A percentile compares a stretch with the other conserved stretches of the same genome.
phyloP scores from a whole-genome alignment of 2,113 vertebrate genomes.

The Balaeniceps rex region DNA sequence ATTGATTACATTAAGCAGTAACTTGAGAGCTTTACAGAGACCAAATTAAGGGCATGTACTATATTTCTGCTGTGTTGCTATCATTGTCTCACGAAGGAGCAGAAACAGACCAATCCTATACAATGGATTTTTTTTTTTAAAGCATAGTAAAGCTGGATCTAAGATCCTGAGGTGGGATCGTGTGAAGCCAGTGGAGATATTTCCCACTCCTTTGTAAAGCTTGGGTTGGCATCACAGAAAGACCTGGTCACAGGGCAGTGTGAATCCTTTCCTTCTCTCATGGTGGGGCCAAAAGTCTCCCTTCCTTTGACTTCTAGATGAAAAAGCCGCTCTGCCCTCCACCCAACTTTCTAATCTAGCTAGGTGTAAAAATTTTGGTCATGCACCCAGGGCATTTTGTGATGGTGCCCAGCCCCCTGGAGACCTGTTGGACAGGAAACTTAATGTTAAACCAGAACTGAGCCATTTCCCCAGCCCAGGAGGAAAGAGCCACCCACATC shows the following conservation, averaged over 20 bases:
- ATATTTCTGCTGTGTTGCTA: conserved; percentile 20
- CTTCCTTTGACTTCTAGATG: not conserved
- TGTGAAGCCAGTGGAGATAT: not conserved
- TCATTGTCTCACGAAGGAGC: not conserved
- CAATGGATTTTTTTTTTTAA: not conserved
- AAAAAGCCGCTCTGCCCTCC: not conserved
- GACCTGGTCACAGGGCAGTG: not conserved
- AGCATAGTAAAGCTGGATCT: not conserved
- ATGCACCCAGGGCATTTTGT: not conserved
- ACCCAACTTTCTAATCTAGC: not conserved
- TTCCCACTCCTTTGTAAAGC: not conserved
- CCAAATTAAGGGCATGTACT: conserved; percentile 49
- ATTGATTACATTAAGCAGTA: conserved; percentile 60
- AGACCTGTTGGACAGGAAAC: not conserved
- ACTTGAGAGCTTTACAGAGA: conserved; percentile 25
- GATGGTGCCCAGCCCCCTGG: not conserved
- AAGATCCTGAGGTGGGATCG: not conserved
- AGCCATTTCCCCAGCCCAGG: not conserved
- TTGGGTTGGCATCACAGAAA: accelerated
- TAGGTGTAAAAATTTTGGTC: not conserved
- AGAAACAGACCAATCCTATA: not conserved
- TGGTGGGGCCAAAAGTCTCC: accelerated
- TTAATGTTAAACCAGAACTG: not conserved
- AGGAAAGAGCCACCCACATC: not conserved
- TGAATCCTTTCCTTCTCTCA: not conserved